Evolutionary conservation across 2,113 vertebrate species (phyloP).

Genomic region (Mobula hypostoma): DNA sequence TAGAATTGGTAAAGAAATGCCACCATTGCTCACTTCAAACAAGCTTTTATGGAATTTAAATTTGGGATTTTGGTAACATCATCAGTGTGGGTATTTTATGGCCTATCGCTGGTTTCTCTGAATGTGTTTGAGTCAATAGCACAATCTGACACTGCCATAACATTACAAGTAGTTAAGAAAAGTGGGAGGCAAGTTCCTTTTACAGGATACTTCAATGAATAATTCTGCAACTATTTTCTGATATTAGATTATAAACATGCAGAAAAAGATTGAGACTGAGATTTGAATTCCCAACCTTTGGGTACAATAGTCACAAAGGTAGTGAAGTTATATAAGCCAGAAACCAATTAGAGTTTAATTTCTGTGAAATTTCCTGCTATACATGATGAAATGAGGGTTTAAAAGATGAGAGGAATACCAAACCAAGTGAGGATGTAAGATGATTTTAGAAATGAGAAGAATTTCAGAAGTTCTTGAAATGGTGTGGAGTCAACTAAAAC

Average conservation of each 20-base stretch:
- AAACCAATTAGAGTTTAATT: not conserved
- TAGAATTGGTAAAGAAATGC: too few species aligned
- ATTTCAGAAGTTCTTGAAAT: not conserved
- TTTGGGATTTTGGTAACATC: too few species aligned
- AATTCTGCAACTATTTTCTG: not conserved
- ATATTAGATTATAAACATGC: not conserved
- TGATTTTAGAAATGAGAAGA: not conserved
- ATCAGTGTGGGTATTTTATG: too few species aligned
- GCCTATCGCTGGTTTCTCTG: not conserved
- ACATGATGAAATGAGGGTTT: not conserved
- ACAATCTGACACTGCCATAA: not conserved
- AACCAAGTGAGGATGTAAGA: constrained; percentile 10
- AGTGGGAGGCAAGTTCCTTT: not conserved
- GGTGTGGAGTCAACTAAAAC: not conserved
- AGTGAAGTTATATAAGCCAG: not conserved
- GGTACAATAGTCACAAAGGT: not conserved
- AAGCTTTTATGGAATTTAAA: too few species aligned
- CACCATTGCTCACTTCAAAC: too few species aligned
- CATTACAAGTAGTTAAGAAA: not conserved
- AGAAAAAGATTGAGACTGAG: not conserved
- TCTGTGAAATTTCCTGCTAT: too few species aligned
- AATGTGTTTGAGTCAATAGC: not conserved
- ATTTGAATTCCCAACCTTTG: not conserved
- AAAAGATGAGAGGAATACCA: not conserved
- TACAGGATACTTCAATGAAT: not conserved